phyloP scores from a whole-genome alignment of 2,888 invertebrate species.

The Cryptocephalus primarius region DNA sequence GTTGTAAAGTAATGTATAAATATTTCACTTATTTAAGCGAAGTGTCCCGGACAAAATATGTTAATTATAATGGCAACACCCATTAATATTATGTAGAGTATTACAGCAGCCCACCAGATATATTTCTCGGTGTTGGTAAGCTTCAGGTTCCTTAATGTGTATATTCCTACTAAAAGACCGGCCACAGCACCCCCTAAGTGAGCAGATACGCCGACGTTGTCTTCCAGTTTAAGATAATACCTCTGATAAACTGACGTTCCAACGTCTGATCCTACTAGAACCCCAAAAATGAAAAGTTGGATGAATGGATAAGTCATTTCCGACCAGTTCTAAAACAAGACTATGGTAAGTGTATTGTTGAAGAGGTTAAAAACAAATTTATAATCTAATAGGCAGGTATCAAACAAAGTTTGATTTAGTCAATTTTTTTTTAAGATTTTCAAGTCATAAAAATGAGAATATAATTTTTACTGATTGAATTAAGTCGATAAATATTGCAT shows the following conservation, averaged over 20 bases:
- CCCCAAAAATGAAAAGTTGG: constrained; percentile 68
- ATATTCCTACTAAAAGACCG: constrained; percentile 60
- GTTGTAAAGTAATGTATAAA: no score
- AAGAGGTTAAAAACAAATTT: no score
- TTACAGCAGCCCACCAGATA: constrained; percentile 58
- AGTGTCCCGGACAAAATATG: background rate
- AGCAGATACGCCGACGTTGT: constrained; percentile 83
- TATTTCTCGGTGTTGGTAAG: constrained; percentile 48
- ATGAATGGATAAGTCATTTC: constrained; percentile 90
- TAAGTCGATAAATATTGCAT: background rate
- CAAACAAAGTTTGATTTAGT: background rate
- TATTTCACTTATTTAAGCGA: background rate
- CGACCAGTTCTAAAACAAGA: constrained; percentile 75
- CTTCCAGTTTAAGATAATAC: constrained; percentile 54
- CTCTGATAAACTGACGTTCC: constrained; percentile 83
- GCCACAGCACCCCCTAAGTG: constrained; percentile 80
- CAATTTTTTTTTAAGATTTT: background rate
- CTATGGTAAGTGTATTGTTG: no score
- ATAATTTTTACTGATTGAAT: background rate
- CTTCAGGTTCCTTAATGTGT: constrained; percentile 50
- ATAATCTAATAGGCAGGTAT: no score
- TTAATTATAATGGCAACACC: background rate
- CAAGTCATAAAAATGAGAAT: background rate
- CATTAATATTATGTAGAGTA: constrained; percentile 38
- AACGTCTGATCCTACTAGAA: constrained; percentile 72